These are phyloP conservation scores for Tokudaia tokunoshimensis DNA, from an alignment of 2,797 vertebrate species.

Conservation along the genomic window DNA sequence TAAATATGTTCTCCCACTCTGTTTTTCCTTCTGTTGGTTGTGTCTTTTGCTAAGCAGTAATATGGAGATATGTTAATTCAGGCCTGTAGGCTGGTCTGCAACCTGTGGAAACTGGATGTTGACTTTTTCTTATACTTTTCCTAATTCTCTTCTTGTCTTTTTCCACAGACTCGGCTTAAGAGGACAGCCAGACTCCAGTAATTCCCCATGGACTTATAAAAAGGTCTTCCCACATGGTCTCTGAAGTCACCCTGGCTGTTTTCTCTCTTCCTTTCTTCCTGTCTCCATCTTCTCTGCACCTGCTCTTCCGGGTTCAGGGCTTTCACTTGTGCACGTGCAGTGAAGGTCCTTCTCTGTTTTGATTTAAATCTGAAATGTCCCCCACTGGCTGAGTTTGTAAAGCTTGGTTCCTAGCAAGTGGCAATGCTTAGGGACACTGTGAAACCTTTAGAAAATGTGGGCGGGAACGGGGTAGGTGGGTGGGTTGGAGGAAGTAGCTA, in stretches of 20 bases:
- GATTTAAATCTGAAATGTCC: background rate
- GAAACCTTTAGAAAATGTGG: background rate
- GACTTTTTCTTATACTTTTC: background rate
- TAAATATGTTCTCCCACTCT: background rate
- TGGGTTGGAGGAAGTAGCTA: background rate
- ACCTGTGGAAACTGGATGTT: background rate
- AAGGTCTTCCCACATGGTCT: background rate
- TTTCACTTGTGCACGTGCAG: background rate
- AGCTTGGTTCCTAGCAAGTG: background rate
- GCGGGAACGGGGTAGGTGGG: background rate
- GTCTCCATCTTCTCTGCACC: background rate
- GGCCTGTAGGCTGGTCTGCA: background rate
- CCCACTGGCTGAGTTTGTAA: background rate
- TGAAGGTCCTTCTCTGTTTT: background rate
- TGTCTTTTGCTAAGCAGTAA: background rate
- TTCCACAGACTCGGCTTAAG: conserved; percentile 6
- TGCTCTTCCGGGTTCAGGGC: background rate
- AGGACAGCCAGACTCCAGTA: background rate
- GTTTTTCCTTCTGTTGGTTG: background rate
- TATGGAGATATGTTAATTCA: conserved; percentile 9
- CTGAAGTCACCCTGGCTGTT: background rate
- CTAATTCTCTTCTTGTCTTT: background rate
- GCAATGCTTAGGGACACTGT: background rate
- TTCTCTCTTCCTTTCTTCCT: conserved; percentile 11
- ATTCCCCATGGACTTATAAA: background rate